Evolutionary conservation across 1,140 invertebrate genomes (phyloP).

Genomic region (Monochamus saltuarius): DNA sequence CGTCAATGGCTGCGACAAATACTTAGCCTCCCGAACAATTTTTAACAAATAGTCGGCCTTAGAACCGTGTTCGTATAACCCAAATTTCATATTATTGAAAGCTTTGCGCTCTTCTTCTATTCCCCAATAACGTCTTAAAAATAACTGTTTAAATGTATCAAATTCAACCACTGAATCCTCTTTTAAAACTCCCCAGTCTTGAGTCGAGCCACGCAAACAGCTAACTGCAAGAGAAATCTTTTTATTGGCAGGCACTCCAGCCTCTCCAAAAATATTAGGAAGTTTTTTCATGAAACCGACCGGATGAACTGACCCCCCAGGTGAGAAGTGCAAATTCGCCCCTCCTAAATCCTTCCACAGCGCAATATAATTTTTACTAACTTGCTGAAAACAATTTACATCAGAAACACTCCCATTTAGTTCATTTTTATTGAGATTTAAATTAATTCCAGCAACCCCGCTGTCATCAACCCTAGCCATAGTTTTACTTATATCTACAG

Average conservation of each 20-base stretch:
- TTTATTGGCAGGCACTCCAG: slow-evolving; percentile 14
- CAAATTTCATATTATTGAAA: slow-evolving; percentile 10
- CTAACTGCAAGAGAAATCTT: slow-evolving; percentile 2
- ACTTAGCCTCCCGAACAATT: slow-evolving; percentile 1
- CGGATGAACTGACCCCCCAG: not conserved
- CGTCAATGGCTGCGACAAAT: slow-evolving; percentile 13
- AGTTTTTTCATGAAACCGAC: slow-evolving; percentile 9
- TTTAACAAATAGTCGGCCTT: slow-evolving; percentile 11
- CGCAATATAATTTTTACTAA: slow-evolving; percentile 1
- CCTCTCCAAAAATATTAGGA: not conserved
- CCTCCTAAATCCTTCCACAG: slow-evolving; percentile 12
- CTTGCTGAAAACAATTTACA: too few relatives aligned
- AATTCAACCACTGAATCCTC: not conserved
- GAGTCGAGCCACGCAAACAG: slow-evolving; percentile 1
- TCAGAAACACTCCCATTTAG: too few relatives aligned
- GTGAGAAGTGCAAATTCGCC: not conserved
- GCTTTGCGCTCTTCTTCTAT: slow-evolving; percentile 1
- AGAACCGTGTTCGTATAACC: slow-evolving; percentile 4
- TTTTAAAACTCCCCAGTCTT: slow-evolving; percentile 7
- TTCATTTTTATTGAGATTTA: too few relatives aligned
- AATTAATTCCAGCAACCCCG: too few relatives aligned
- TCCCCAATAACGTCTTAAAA: slow-evolving; percentile 11
- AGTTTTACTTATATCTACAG: too few relatives aligned
- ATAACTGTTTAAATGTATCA: slow-evolving; percentile 5
- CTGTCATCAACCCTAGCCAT: too few relatives aligned